Base-by-base conservation (phyloP, 2,797 vertebrate species). In the Oreonectes daqikongensis region DNA sequence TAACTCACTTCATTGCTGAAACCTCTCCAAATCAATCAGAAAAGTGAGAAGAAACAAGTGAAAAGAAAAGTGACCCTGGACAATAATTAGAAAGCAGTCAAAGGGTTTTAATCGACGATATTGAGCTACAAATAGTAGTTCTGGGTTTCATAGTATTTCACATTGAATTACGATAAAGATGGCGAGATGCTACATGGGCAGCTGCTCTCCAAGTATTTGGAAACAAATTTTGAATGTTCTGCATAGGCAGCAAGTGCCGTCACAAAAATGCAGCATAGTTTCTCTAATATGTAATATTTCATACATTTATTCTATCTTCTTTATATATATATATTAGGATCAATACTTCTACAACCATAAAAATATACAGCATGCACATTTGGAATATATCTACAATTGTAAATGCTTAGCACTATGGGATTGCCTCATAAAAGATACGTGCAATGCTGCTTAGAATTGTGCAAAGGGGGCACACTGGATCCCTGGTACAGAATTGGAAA, bases 11-110 rank as follows among this genome's bases (percentile, higher is more conserved):
- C 74, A 87, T 84, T 80, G 83, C 83, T 87, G 88, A 89, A 90
- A 89, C 88, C 88, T 86, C 90, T 92, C 88, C 84, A 86, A 91
- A 88, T 86, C 87, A 90, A 79, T 81, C 67, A 14, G 40, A 22
- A 73, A 38, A 78, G 64, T 46, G n/a, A 59, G 15, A 74, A 46
- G 28, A 35, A 32, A 73, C 38, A 74, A 80, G 32, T 24, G 1
- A 66, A 1, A 80, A 72, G 64, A 30, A 22, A 55, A 35, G 10
- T 28, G 11, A 46, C 42, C 2, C 12, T 20, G 38, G 53, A 59
- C 69, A 57, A 59, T 59, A 72, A 72, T 60, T 32, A 46, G 38
- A 42, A 18, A 65, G n/a, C n/a, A 30, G 30, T 61, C 59, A 61
- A 20, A 60, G 18, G 6, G 18, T 66, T 66, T 15, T 65, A 75